Percentiles rank a stretch among this genome's conserved stretches.
Conservation (phyloP, 1,140 invertebrate species). For the Zaprionus inermis region DNA sequence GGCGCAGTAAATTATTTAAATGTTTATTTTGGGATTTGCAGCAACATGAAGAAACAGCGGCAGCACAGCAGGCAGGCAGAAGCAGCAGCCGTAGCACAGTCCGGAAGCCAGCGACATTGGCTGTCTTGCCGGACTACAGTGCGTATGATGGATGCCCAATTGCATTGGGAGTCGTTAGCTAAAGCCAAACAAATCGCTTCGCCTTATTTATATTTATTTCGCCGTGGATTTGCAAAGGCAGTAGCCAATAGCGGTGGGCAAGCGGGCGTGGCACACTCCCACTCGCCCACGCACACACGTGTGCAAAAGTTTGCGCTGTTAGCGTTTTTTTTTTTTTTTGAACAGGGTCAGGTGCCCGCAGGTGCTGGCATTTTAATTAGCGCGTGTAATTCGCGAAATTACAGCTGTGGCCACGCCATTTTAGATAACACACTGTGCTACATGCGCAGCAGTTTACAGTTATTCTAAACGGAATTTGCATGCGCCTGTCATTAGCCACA, state of each 20-base stretch:
- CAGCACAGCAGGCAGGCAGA: background rate
- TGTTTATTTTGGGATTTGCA: conserved; percentile 66
- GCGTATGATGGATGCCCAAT: conserved; percentile 63
- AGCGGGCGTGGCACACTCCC: background rate
- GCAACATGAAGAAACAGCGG: conserved; percentile 15
- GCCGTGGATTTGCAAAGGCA: background rate
- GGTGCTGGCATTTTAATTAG: conserved; percentile 63
- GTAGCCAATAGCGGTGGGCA: background rate
- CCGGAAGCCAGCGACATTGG: background rate
- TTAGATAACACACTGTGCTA: conserved; percentile 45
- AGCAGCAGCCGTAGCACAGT: background rate
- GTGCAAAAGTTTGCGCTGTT: background rate
- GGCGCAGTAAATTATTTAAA: conserved; percentile 64
- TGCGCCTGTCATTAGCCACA: conserved; percentile 42
- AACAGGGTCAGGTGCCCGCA: conserved; percentile 51
- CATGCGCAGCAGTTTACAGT: background rate
- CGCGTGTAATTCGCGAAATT: conserved; percentile 55
- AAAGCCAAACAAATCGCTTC: conserved; percentile 55
- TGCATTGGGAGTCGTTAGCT: conserved; percentile 58
- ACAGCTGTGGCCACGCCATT: conserved; percentile 32
- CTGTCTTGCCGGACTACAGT: conserved; percentile 24
- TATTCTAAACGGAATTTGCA: background rate
- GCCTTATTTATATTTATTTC: conserved; percentile 53
- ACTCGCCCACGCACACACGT: background rate
- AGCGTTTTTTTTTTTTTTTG: conserved; percentile 1